Base-by-base conservation (phyloP, 2,888 invertebrate species). In the Chesias legatella region DNA sequence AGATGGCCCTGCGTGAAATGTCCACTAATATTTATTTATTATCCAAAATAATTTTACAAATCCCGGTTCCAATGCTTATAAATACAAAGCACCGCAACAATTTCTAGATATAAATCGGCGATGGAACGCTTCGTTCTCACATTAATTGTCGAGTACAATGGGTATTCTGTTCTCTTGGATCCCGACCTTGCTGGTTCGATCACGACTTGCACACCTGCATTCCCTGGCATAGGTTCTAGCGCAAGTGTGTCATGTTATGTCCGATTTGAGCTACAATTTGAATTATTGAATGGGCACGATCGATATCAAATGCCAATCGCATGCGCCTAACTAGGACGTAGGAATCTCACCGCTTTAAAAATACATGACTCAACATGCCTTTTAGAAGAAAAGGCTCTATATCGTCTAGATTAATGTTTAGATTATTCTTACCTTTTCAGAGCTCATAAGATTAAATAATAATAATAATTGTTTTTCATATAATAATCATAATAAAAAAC, bases 131-230 rank as follows among this genome's bases (percentile, higher is more conserved):
- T 54, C 54, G 53, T 61, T 59, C 60, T 58, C 54, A 59, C 53
- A 58, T 64, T 69, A 60, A 64, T 55, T 55, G 54, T 55, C 37
- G 49, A 46, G 58, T 56, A 77, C 74, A 75, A 74, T 67, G 61
- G 66, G 58, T 60, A 58, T 58, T 50, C 53, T 56, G 58, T 62
- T 59, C 63, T 49, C 44, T 17, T 17, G 55, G 56, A 57, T 48
- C 49, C 49, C 67, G 69, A 66, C 79, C 79, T 79, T 79, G 79
- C 58, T 44, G 54, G 51, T 60, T 53, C 53, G 60, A 66, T 76
- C 78, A 78, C 75, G 78, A 77, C 53, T 62, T 52, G 66, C 60
- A 60, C 73, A 72, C 72, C 73, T 76, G 74, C 67, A 60, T 59
- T 51, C 53, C 41, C 46, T 10, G 9, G 24, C 11, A 8, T 28